phyloP scores from a whole-genome alignment of 2,797 vertebrate species.

The Scyliorhinus canicula region DNA sequence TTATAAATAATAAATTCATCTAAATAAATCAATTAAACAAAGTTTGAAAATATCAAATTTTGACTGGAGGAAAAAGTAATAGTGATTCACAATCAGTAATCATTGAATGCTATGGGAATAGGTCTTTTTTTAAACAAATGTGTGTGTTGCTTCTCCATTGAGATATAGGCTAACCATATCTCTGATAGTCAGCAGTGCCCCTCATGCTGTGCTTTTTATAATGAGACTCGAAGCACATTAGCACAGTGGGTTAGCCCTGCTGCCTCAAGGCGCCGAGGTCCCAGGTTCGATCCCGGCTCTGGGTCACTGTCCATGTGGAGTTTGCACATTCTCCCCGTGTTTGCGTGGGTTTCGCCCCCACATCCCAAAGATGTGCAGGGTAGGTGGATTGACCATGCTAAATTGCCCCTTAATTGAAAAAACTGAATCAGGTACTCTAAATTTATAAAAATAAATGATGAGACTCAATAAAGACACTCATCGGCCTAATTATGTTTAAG shows the following conservation, averaged over 20 bases:
- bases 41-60: background rate
- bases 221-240: no score
- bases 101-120: background rate
- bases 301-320: no score
- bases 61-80: background rate
- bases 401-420: no score
- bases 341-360: no score
- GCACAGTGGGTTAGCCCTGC: no score
- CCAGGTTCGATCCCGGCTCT: no score
- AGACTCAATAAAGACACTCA: background rate
- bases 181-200: background rate
- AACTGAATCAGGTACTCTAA: no score
- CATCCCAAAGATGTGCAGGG: no score
- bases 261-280: no score
- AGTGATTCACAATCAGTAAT: background rate
- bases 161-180: background rate
- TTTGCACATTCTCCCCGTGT: no score
- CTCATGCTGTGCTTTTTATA: background rate
- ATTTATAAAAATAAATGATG: no score
- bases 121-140: background rate
- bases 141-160: background rate
- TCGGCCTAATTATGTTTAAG: background rate
- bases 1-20: background rate
- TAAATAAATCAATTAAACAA: background rate
- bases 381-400: no score